Base-by-base conservation (phyloP, 1,140 invertebrate genomes). In the Uloborus diversus region DNA sequence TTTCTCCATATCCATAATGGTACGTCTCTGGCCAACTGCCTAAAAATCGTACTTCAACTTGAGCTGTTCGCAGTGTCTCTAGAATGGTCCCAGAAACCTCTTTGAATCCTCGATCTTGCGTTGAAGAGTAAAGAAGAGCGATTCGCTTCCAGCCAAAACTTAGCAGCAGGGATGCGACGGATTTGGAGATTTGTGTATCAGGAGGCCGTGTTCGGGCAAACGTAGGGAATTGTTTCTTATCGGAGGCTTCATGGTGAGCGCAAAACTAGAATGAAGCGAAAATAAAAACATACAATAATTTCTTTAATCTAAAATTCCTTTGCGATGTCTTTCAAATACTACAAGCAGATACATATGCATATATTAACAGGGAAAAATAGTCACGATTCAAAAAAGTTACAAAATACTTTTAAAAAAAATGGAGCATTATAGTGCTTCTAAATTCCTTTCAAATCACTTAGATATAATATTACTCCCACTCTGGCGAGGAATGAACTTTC, bases 181-280 rank as follows among this genome's bases (percentile, higher is more conserved):
- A 94, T 85, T 95, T 94, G 9, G 94, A 96, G 53, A 97, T 96
- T 86, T 96, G 94, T 20, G 93, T 94, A 84, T 96, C 95, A 0
- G 96, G 96, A 0, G 96, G 96, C 57, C 94, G 90, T 0, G 96
- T 98, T 65, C 97, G 88, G 0, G 94, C 94, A 86, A 99, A 98
- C 3, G 96, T 98, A 14, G 95, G 91, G 87, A 95, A 99, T 81
- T 93, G 90, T 13, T 86, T 87, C 85, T 97, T 97, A 86, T 96
- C 92, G 4, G 94, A 95, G 27, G 93, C 93, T 83, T 94, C 92
- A 59, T 92, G 91, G 86, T 94, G 91, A 3, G 93, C 93, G 85
- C 94, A 96, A 85, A 93, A 96, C 94, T 96, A 88, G 7, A 86
- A 85, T 85, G 85, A 84, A 88, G 85, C 80, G n/a, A 53, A 0